Evolutionary conservation across 2,888 invertebrate species (phyloP), one percentile per base, ranked within the genome.

Genomic region (Drosophila maculinotata): DNA sequence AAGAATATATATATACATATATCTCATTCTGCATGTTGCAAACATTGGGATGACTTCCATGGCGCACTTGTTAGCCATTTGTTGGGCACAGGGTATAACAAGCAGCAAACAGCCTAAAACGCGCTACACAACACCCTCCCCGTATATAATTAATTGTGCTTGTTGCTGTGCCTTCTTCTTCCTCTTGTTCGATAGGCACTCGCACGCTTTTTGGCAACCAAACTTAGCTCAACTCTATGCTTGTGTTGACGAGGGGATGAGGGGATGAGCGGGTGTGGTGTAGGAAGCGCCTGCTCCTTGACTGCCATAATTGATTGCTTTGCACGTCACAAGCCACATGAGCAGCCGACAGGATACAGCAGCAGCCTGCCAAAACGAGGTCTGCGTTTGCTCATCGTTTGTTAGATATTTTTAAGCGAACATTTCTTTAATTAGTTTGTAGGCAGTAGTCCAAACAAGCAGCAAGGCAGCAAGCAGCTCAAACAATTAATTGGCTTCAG

Each of bases 121-220:
- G 53, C 52, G 41, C 41, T 36, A 57, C 60, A 63, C 66, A 70
- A 58, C 25, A 44, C 60, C 45, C 59, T 68, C 56, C 41, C 52
- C 63, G 82, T 70, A 81, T 76, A 84, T 87, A 87, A 79, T 79
- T 79, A 84, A 80, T 80, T 86, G 88, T 69, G 83, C 65, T 75
- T 85, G 74, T 77, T 77, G 57, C 39, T 52, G 28, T 10, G 17
- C 10, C 45, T 9, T 31, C 26, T 10, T 25, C 5, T 12, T 31
- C 23, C 15, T 56, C 14, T 30, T 41, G 39, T 8, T 54, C 64
- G 60, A 79, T 63, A 83, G 53, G 77, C 77, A 59, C 60, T 48
- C 56, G 39, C 54, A 69, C 65, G 65, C 59, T 76, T 69, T 76
- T 76, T 79, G 60, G 59, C 35, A 53, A 31, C 45, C 41, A 45